Evolutionary conservation across 2,797 vertebrate species (phyloP).

Genomic region (Channallabes apus): DNA sequence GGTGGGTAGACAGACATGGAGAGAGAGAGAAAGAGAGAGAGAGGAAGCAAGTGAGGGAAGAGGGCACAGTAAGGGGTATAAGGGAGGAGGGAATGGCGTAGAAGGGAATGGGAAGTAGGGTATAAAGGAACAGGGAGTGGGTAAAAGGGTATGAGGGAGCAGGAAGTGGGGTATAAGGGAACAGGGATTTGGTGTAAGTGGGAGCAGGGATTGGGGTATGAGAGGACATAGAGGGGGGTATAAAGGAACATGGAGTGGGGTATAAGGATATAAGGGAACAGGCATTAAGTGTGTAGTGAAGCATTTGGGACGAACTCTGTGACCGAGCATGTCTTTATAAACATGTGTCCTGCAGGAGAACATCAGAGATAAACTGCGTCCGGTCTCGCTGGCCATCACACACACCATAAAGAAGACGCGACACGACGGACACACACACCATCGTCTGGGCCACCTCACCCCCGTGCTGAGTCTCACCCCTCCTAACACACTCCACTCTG

Average conservation of each 20-base stretch:
- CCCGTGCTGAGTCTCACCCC: conserved; percentile 81
- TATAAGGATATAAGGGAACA: not conserved
- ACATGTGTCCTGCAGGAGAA: conserved; percentile 66
- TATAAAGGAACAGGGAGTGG: too few relatives aligned
- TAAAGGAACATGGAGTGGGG: not conserved
- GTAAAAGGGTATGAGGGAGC: not conserved
- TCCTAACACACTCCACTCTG: conserved; percentile 77
- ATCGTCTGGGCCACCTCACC: conserved; percentile 72
- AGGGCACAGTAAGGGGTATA: too few relatives aligned
- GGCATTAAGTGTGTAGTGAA: not conserved
- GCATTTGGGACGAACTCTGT: not conserved
- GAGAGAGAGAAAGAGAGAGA: too few relatives aligned
- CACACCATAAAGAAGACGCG: conserved; percentile 79
- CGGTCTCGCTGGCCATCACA: conserved; percentile 81
- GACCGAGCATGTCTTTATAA: not conserved
- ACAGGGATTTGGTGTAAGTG: not conserved
- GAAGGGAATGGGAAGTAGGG: too few relatives aligned
- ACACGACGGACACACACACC: conserved; percentile 63
- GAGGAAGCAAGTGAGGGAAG: too few relatives aligned
- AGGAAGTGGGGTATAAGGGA: not conserved
- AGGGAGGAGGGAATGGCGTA: too few relatives aligned
- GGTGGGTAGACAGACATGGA: too few relatives aligned
- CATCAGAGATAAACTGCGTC: conserved; percentile 88
- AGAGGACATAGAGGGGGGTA: too few relatives aligned
- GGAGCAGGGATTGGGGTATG: too few relatives aligned